Percentiles rank a stretch among this genome's conserved stretches.
Conservation (phyloP, 2,113 vertebrate species). For the Sterrhoptilus dennistouni region DNA sequence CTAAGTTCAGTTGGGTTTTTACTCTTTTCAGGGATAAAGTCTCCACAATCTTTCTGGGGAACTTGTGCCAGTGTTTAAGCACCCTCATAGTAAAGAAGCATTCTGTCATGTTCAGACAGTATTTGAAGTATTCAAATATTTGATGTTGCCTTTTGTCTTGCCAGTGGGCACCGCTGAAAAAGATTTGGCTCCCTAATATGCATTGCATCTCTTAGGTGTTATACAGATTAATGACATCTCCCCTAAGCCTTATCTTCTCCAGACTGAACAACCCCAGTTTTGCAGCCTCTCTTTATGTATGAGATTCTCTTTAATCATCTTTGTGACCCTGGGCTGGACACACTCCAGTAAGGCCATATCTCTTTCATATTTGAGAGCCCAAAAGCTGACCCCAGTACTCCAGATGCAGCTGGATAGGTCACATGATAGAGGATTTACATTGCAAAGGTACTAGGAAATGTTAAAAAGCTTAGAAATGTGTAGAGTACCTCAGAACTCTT, state of each 20-base stretch:
- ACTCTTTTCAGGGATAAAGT: not conserved
- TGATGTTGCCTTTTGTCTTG: not conserved
- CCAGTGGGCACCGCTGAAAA: not conserved
- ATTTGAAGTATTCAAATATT: not conserved
- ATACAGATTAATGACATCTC: not conserved
- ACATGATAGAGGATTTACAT: not conserved
- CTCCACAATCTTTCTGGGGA: not conserved
- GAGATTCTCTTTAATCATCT: not conserved
- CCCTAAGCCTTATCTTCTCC: not conserved
- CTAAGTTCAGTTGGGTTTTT: not conserved
- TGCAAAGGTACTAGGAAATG: not conserved
- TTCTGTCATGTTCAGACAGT: not conserved
- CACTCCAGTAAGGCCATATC: not conserved
- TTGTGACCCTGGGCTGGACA: not conserved
- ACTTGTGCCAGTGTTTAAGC: not conserved
- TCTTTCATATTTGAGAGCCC: not conserved
- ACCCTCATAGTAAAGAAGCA: fast-evolving
- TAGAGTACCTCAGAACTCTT: not conserved
- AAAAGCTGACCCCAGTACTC: not conserved
- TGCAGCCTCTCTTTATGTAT: not conserved
- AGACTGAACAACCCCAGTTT: not conserved
- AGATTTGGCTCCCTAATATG: not conserved
- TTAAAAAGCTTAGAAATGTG: not conserved
- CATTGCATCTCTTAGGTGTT: not conserved
- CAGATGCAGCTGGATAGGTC: not conserved